Percentiles rank a stretch among this genome's conserved stretches.
phyloP scores from a whole-genome alignment of 2,888 invertebrate species.

The Exocentrus adspersus region DNA sequence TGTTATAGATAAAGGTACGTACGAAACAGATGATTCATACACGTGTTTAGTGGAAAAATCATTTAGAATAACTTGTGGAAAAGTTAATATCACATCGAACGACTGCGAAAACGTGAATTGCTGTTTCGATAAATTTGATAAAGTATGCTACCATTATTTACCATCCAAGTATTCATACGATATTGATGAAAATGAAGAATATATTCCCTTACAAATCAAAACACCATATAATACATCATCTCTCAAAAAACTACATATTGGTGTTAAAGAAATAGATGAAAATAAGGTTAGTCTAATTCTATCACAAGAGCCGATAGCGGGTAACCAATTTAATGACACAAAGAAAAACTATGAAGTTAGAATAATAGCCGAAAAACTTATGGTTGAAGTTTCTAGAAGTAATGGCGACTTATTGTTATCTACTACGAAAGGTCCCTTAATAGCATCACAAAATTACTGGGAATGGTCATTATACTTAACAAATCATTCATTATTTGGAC shows the following conservation, averaged over 20 bases:
- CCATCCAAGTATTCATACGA: constrained; percentile 58
- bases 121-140: constrained; percentile 54
- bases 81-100: constrained; percentile 45
- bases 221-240: constrained; percentile 48
- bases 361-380: constrained; percentile 39
- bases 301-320: constrained; percentile 34
- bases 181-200: constrained; percentile 23
- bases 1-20: constrained; percentile 39
- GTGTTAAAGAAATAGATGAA: constrained; percentile 44
- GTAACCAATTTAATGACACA: constrained; percentile 13
- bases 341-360: constrained; percentile 44
- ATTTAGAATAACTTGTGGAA: constrained; percentile 56
- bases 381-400: constrained; percentile 48
- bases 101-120: constrained; percentile 51
- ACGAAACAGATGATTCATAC: constrained; percentile 29
- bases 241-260: constrained; percentile 42
- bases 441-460: constrained; percentile 71
- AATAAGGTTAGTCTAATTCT: constrained; percentile 46
- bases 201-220: constrained; percentile 18
- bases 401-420: constrained; percentile 63
- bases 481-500: constrained; percentile 67
- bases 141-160: constrained; percentile 56
- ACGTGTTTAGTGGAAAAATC: constrained; percentile 52
- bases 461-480: constrained; percentile 69
- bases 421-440: constrained; percentile 68